phyloP scores from a whole-genome alignment of 2,797 vertebrate genomes.

The Syngnathus rostellatus region DNA sequence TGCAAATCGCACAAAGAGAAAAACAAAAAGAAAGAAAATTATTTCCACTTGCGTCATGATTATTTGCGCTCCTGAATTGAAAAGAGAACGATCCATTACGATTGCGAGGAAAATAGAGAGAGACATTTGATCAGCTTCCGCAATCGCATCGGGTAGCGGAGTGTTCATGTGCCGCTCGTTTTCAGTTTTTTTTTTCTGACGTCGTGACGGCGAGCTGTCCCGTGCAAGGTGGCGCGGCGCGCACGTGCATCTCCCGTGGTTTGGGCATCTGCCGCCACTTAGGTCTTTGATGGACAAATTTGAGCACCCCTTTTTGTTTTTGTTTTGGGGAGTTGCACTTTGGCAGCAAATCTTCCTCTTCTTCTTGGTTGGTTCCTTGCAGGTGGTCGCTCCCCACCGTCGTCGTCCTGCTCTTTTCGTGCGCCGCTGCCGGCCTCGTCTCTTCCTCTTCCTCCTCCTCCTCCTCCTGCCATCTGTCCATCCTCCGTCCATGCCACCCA shows the following conservation, averaged over 20 bases:
- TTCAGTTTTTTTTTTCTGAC: background rate
- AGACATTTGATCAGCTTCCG: background rate
- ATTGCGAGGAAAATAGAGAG: background rate
- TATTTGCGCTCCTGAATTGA: background rate
- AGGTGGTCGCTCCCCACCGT: slow-evolving; percentile 71
- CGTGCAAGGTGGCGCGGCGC: background rate
- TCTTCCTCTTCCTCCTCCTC: slow-evolving; percentile 49
- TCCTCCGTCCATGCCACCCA: slow-evolving; percentile 15
- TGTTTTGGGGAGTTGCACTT: slow-evolving; percentile 69
- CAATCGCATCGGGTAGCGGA: background rate
- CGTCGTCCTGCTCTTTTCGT: slow-evolving; percentile 59
- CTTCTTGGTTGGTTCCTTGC: slow-evolving; percentile 69
- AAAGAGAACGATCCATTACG: background rate
- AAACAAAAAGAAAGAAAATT: background rate
- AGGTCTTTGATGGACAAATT: background rate
- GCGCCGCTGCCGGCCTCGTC: slow-evolving; percentile 45
- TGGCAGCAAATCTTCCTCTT: slow-evolving; percentile 51
- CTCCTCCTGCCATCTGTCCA: slow-evolving; percentile 35
- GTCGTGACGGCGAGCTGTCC: background rate
- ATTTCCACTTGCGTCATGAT: background rate
- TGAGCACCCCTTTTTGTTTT: background rate
- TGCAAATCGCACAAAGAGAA: background rate
- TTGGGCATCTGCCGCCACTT: slow-evolving; percentile 60
- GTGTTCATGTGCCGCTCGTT: background rate
- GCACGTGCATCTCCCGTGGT: slow-evolving; percentile 29